These are phyloP conservation scores for Alca torda DNA, from an alignment of 2,797 vertebrate species.

Conservation along the genomic window DNA sequence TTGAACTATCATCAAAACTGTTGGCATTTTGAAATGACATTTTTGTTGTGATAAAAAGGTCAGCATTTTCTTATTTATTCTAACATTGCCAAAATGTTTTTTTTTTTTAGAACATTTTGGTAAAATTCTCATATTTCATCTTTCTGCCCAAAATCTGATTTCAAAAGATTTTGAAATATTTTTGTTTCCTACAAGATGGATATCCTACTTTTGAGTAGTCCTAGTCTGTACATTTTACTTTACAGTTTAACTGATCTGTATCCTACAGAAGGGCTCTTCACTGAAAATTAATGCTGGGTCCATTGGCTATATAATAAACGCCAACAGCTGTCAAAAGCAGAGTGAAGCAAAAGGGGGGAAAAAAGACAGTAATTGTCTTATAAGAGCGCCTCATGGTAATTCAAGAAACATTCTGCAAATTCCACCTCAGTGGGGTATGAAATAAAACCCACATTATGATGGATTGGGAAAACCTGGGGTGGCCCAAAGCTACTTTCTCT, in stretches of 20 bases:
- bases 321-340: constrained; percentile 62
- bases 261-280: not conserved
- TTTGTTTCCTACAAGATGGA: not conserved
- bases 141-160: not conserved
- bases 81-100: not conserved
- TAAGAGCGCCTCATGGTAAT: constrained; percentile 73
- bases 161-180: not conserved
- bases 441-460: constrained; percentile 62
- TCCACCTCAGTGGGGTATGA: constrained; percentile 69
- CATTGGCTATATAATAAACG: constrained; percentile 5
- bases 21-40: not conserved
- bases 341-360: constrained; percentile 42
- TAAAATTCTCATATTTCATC: not conserved
- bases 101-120: not conserved
- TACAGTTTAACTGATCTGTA: not conserved
- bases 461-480: constrained; percentile 72
- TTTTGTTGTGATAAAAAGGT: not conserved
- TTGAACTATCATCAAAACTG: not conserved
- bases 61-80: not conserved
- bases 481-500: constrained; percentile 76
- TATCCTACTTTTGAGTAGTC: not conserved
- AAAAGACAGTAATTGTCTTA: constrained; percentile 83
- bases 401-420: constrained; percentile 80
- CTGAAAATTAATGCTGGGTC: not conserved
- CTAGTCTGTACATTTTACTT: not conserved